Evolutionary conservation across 2,888 invertebrate species (phyloP), one percentile per base, ranked within the genome.

Genomic region (Schrankia costaestrigalis): DNA sequence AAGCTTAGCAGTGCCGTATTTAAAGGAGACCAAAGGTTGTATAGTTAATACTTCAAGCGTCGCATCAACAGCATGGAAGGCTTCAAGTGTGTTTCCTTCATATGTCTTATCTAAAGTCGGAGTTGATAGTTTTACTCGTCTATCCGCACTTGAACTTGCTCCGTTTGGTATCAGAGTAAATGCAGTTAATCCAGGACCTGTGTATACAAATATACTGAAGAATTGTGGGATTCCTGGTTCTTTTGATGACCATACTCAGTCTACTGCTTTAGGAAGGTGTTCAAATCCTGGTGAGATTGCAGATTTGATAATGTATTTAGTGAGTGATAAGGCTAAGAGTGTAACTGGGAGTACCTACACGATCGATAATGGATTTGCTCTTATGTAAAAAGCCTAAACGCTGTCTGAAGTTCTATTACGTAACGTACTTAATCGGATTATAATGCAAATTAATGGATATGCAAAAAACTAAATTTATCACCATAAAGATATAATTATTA

Each of bases 61-160:
- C 7, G 23, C 41, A 5, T 2, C 33, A 3, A 19, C 30, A 1
- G 30, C 44, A 0, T 1, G 26, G 2, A 9, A 19, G 1, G 15
- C 26, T 1, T 3, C 24, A 3, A 11, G 34, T 17, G 41, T 38
- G 26, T n/a, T n/a, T n/a, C n/a, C n/a, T n/a, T 11, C 95, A 0
- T 97, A 97, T 67, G 91, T 90, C 50, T 92, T 96, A 82, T 94
- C 95, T 1, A 97, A 97, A 81, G 89, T 94, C 28, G 95, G 95
- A 3, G 77, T 97, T 0, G 97, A 97, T 80, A 96, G 96, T 64
- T 91, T 97, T 49, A 97, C 97, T 0, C 89, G 93, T 56, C 95
- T 95, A 68, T 86, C 91, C n/a, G 96, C 97, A 6, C 73, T 97
- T 31, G 96, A 94, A 58, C 73, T 94, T 27, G 93, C 92, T 14